These are phyloP conservation scores for Drosophila serrata DNA, from an alignment of 1,140 invertebrate species.

Conservation along the genomic window DNA sequence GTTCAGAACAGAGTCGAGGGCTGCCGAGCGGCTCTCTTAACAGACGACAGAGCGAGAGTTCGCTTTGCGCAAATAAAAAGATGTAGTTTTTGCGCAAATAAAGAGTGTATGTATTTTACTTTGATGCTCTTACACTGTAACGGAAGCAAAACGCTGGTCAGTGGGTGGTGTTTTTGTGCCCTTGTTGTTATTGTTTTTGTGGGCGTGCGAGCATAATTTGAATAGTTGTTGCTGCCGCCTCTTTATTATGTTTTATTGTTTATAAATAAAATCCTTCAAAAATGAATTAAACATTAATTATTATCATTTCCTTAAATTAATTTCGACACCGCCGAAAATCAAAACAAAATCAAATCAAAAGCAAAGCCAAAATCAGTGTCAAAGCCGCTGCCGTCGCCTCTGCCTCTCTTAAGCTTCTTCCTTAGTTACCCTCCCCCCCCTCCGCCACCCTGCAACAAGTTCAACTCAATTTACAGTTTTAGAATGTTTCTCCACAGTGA, in stretches of 20 bases:
- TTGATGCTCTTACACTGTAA: constrained; percentile 46
- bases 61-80: neutral
- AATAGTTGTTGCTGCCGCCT: constrained; percentile 38
- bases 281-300: neutral
- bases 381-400: constrained; percentile 6
- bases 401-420: neutral
- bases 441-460: constrained; percentile 32
- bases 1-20: neutral
- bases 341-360: constrained; percentile 9
- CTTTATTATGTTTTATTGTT: constrained; percentile 39
- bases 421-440: neutral
- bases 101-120: no score
- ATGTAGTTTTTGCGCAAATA: neutral
- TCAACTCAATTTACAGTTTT: constrained; percentile 51
- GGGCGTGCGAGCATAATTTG: constrained; percentile 32
- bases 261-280: no score
- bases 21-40: neutral
- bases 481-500: constrained; percentile 42
- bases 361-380: constrained; percentile 18
- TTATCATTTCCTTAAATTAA: neutral
- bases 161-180: constrained; percentile 37
- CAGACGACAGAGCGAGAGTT: neutral
- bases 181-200: constrained; percentile 3
- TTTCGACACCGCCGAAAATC: neutral
- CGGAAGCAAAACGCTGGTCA: constrained; percentile 74